A percentile compares a stretch with the other conserved stretches of the same genome.
These are phyloP conservation scores for Nymphalis urticae DNA, from an alignment of 2,888 invertebrate species.

Conservation along the genomic window DNA sequence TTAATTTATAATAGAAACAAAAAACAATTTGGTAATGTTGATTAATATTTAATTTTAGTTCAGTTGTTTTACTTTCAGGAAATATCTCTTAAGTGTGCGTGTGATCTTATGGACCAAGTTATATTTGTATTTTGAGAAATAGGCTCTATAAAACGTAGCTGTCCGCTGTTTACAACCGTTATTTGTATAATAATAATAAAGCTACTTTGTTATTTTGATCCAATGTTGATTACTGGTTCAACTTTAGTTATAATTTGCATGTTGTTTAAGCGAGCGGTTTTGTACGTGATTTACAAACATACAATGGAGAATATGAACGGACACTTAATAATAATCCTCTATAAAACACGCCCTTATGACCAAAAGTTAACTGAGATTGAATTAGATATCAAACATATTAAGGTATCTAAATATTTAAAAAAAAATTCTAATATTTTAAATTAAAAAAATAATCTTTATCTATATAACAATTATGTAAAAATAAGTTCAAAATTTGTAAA, in stretches of 20 bases:
- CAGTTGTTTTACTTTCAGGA: not conserved
- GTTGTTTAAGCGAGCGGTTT: not conserved
- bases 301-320: too few species aligned
- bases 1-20: too few species aligned
- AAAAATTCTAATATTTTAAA: too few species aligned
- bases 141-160: conserved; percentile 52
- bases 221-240: conserved; percentile 2
- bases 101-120: conserved; percentile 35
- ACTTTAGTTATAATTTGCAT: not conserved
- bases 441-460: too few species aligned
- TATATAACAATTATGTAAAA: too few species aligned
- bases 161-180: conserved; percentile 52
- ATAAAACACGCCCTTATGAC: not conserved
- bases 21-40: too few species aligned
- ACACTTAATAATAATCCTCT: too few species aligned
- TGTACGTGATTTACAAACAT: not conserved
- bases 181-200: conserved; percentile 28
- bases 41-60: not conserved
- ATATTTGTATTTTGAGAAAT: conserved; percentile 48
- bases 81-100: conserved; percentile 14
- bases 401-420: too few species aligned
- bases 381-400: too few species aligned
- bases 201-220: conserved; percentile 25
- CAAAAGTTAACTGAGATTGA: too few species aligned
- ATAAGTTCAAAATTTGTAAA: too few species aligned